phyloP scores from a whole-genome alignment of 2,113 vertebrate species.

The Mola mola region DNA sequence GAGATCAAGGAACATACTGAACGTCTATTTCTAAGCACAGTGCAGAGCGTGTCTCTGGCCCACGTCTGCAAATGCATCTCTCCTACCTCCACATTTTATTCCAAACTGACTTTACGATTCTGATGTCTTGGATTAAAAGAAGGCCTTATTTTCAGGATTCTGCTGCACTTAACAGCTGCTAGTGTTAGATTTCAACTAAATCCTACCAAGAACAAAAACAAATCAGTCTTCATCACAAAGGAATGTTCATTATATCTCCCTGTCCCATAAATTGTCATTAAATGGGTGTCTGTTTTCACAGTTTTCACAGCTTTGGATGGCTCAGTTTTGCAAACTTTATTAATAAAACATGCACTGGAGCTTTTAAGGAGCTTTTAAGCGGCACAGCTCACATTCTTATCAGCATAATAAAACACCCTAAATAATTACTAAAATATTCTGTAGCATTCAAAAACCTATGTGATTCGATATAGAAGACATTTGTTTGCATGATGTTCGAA shows the following conservation, averaged over 20 bases:
- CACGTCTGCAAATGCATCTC: conserved; percentile 32
- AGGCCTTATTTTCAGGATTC: conserved; percentile 8
- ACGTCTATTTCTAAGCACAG: conserved; percentile 46
- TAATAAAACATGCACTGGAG: conserved; percentile 46
- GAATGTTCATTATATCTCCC: conserved; percentile 11
- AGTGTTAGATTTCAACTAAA: conserved; percentile 15
- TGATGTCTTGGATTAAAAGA: conserved; percentile 20
- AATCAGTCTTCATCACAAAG: neutral
- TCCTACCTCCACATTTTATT: conserved; percentile 19
- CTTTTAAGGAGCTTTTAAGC: conserved; percentile 35
- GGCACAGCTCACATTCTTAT: conserved; percentile 46
- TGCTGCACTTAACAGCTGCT: neutral
- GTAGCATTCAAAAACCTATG: conserved; percentile 1
- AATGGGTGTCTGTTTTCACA: conserved; percentile 16
- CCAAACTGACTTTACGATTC: conserved; percentile 19
- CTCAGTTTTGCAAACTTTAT: conserved; percentile 27
- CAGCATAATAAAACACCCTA: conserved; percentile 23
- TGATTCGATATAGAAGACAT: neutral
- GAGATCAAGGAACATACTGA: conserved; percentile 75
- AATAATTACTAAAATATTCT: conserved; percentile 26
- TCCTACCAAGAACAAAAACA: neutral
- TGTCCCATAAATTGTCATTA: conserved; percentile 28
- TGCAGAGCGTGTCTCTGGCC: conserved; percentile 22
- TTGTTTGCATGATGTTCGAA: neutral
- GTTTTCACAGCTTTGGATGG: conserved; percentile 23